Evolutionary conservation across 2,113 vertebrate genomes (phyloP).

Genomic region (Meriones unguiculatus): DNA sequence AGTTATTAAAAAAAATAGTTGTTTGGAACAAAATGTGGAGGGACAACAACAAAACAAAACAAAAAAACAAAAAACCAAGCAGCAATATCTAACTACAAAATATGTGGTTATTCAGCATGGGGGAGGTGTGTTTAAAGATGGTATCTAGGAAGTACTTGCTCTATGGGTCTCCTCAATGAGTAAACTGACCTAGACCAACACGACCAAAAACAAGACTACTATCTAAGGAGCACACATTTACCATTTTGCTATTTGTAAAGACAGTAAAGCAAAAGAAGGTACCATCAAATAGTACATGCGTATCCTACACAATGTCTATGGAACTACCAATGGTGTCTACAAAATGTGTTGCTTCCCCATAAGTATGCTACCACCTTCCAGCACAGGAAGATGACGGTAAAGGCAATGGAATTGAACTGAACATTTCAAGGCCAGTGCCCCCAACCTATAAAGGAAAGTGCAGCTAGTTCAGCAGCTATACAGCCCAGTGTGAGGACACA

Average conservation of each 20-base stretch:
- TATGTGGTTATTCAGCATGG: conserved; percentile 48
- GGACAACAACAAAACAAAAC: not conserved
- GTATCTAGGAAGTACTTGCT: conserved; percentile 76
- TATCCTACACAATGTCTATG: conserved; percentile 82
- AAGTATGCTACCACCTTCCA: conserved; percentile 84
- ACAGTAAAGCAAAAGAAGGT: conserved; percentile 76
- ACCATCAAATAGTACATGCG: conserved; percentile 65
- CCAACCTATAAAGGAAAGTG: conserved; percentile 93
- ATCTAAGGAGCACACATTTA: conserved; percentile 68
- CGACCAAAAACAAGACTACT: conserved; percentile 71
- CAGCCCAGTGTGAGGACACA: conserved; percentile 88
- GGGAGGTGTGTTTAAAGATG: conserved; percentile 67
- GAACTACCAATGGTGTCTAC: conserved; percentile 80
- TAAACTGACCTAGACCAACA: conserved; percentile 72
- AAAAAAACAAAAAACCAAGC: conserved; percentile 63
- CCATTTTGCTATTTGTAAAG: conserved; percentile 81
- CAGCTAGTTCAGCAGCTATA: conserved; percentile 97
- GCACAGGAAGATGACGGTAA: conserved; percentile 86
- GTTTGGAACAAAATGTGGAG: conserved; percentile 77
- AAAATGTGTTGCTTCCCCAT: conserved; percentile 86
- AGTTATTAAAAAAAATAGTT: conserved; percentile 48
- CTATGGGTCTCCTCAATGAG: conserved; percentile 71
- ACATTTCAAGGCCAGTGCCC: conserved; percentile 91
- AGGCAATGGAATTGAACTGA: conserved; percentile 89
- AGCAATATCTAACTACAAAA: conserved; percentile 75